Base-by-base conservation (phyloP, 2,797 vertebrate genomes). In the Lacerta agilis region DNA sequence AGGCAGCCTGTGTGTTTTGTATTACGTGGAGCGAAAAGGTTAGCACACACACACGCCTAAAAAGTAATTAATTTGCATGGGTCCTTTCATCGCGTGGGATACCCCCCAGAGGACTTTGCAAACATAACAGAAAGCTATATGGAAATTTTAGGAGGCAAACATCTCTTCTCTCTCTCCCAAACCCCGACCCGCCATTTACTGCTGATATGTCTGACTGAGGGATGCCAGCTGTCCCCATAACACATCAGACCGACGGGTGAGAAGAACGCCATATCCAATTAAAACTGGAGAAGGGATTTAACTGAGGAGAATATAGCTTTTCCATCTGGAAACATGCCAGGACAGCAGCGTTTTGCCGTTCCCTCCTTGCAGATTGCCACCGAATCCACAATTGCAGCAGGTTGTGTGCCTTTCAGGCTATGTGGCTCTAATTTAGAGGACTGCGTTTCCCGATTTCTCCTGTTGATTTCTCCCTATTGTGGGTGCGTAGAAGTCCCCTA, bases 321-420 rank as follows among this genome's bases (percentile, higher is more conserved):
- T 90, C 91, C 92, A 92, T 2, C 82, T 95, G 94, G 94, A 94
- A 83, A 5, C 7, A 29, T 87, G 94, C 94, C 95, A 95, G 90
- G 91, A 88, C 88, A 89, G 91, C 92, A 89, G 90, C 85, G 89
- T 89, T 85, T 55, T 79, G 90, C 20, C 3, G 7, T 92, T 92
- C 93, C 84, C 90, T 83, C 27, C 88, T 91, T 0, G 0, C 76
- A 67, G 94, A 91, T 88, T 85, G 83, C 91, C 89, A 92, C 93
- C 90, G 91, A 93, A 94, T 94, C 92, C 90, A 94, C 49, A 66
- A 82, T 90, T 93, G 91, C 93, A 86, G 91, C 87, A n/a, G 92
- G 87, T 92, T 91, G 89, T 79, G 9, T 33, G n/a, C 43, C 38
- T 79, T 77, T 82, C n/a, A 49, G 29, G 29, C 23, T 73, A 25